Evolutionary conservation across 2,797 vertebrate species (phyloP).

Genomic region (Coilia nasus): DNA sequence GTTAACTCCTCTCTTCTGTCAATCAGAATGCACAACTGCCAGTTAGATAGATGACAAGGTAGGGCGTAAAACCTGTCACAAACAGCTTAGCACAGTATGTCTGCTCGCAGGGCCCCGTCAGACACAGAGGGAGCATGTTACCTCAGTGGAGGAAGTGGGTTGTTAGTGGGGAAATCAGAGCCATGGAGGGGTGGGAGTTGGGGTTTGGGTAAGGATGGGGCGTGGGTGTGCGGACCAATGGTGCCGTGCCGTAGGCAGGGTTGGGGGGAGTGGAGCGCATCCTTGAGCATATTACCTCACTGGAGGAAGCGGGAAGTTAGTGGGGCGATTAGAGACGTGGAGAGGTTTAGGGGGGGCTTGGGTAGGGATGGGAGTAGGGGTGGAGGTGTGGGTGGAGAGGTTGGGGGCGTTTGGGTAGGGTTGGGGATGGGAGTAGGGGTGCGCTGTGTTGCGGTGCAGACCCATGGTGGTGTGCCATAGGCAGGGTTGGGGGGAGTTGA

Average conservation of each 20-base stretch:
- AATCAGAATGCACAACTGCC: too few species aligned
- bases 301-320: too few species aligned
- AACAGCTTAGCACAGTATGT: too few species aligned
- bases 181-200: conserved; percentile 47
- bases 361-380: conserved; percentile 33
- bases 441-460: conserved; percentile 3
- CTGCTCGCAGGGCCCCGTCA: conserved; percentile 18
- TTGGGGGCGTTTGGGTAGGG: conserved; percentile 46
- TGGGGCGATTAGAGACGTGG: conserved; percentile 58
- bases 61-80: too few species aligned
- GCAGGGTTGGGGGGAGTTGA: too few species aligned
- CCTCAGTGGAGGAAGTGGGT: too few species aligned
- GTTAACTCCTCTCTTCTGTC: too few species aligned
- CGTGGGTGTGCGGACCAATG: conserved; percentile 34
- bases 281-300: too few species aligned
- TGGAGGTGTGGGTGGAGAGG: conserved; percentile 10
- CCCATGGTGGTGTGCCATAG: too few species aligned
- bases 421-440: conserved; percentile 25
- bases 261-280: conserved; percentile 13
- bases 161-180: conserved; percentile 50
- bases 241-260: too few species aligned
- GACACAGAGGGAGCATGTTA: too few species aligned
- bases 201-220: conserved; percentile 27
- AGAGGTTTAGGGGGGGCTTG: conserved; percentile 61
- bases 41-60: too few species aligned